These are phyloP conservation scores for Nothoprocta pentlandii DNA, from an alignment of 2,113 vertebrate genomes.

Conservation along the genomic window DNA sequence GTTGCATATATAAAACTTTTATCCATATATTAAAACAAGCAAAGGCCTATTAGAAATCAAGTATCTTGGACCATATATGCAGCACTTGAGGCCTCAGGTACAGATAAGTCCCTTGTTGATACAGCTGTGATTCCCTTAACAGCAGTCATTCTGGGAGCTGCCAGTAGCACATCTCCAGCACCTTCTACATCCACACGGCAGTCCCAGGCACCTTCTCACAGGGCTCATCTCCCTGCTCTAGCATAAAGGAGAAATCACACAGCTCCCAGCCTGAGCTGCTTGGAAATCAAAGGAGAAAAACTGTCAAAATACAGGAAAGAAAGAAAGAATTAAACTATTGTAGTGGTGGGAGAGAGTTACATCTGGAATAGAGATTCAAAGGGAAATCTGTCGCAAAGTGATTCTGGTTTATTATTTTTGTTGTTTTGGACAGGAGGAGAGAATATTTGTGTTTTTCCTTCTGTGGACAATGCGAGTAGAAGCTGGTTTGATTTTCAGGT, in stretches of 20 bases:
- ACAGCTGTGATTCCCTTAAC: not conserved
- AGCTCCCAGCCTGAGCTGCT: not conserved
- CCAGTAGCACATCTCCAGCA: not conserved
- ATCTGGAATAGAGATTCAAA: not conserved
- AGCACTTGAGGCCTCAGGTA: not conserved
- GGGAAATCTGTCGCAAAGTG: not conserved
- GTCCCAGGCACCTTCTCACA: not conserved
- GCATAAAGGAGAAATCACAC: not conserved
- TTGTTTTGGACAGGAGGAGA: not conserved
- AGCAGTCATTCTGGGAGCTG: not conserved
- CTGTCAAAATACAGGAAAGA: not conserved
- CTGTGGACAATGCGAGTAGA: not conserved
- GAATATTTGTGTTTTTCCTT: not conserved
- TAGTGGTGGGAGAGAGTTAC: accelerated
- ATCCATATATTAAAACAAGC: not conserved
- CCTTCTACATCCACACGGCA: not conserved
- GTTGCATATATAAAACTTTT: not conserved
- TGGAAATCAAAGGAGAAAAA: not conserved
- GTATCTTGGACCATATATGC: not conserved
- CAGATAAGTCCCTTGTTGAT: not conserved
- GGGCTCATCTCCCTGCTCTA: not conserved
- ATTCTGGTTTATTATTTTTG: not conserved
- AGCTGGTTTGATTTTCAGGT: not conserved
- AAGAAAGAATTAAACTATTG: not conserved
- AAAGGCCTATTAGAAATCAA: not conserved